Evolutionary conservation across 2,797 vertebrate genomes (phyloP).

Genomic region (Trachops cirrhosus): DNA sequence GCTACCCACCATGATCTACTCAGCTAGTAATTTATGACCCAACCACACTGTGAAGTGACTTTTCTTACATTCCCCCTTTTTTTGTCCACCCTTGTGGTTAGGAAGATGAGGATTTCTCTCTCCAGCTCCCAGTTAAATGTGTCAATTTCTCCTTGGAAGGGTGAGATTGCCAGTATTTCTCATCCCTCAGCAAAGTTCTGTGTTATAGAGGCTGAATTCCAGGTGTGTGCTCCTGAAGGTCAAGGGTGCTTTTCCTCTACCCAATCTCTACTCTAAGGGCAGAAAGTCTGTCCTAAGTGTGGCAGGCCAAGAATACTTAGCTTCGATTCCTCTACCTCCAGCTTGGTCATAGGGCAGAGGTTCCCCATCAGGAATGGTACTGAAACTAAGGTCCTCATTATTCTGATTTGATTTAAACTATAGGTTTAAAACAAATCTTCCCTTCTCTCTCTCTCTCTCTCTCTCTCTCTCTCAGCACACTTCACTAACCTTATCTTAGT

Average conservation of each 20-base stretch:
- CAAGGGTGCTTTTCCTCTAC: not conserved
- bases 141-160: not conserved
- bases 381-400: not conserved
- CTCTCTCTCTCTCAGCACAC: not conserved
- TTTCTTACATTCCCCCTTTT: not conserved
- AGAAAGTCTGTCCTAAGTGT: not conserved
- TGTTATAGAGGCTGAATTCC: not conserved
- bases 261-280: not conserved
- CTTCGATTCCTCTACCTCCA: not conserved
- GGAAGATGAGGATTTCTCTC: not conserved
- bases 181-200: not conserved
- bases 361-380: not conserved
- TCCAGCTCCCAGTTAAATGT: not conserved
- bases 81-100: too few species aligned
- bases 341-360: not conserved
- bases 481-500: not conserved
- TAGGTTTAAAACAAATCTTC: not conserved
- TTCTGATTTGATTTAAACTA: not conserved
- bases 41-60: not conserved
- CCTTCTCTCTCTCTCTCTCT: not conserved
- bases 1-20: too few species aligned
- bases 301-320: not conserved
- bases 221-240: not conserved
- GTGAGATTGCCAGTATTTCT: not conserved
- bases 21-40: not conserved